A percentile compares a stretch with the other conserved stretches of the same genome.
Evolutionary conservation across 2,888 invertebrate species (phyloP).

Genomic region (Muscina levida): DNA sequence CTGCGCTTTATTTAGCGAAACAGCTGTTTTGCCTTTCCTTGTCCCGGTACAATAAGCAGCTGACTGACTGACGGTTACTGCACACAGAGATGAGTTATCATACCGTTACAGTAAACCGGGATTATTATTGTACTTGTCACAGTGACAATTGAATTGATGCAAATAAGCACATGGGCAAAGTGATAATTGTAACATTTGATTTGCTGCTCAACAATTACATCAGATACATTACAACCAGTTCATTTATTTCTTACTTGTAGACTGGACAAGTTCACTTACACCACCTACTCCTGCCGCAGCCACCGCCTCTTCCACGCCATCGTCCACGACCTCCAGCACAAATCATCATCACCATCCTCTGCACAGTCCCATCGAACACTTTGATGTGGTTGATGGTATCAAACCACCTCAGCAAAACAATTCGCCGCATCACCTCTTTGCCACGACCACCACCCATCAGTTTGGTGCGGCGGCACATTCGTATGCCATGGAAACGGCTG

Average conservation of each 20-base stretch:
- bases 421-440: conserved; percentile 56
- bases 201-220: no score
- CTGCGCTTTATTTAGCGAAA: conserved; percentile 50
- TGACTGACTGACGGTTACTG: background rate
- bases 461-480: conserved; percentile 22
- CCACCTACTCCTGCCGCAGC: conserved; percentile 72
- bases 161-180: conserved; percentile 34
- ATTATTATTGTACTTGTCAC: background rate
- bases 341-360: conserved; percentile 59
- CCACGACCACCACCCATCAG: conserved; percentile 59
- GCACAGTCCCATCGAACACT: conserved; percentile 55
- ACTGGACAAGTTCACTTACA: conserved; percentile 79
- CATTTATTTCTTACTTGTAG: conserved; percentile 68
- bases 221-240: no score
- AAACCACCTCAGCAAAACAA: conserved; percentile 59
- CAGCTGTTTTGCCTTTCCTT: conserved; percentile 50
- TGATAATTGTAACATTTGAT: conserved; percentile 8
- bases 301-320: conserved; percentile 67
- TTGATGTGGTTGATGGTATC: conserved; percentile 66
- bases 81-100: background rate
- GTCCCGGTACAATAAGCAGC: conserved; percentile 7
- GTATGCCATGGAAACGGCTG: conserved; percentile 67
- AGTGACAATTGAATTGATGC: background rate
- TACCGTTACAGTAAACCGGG: conserved; percentile 23
- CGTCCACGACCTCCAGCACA: conserved; percentile 57